Base-by-base conservation (phyloP, 2,113 vertebrate genomes). In the Pristiophorus japonicus region DNA sequence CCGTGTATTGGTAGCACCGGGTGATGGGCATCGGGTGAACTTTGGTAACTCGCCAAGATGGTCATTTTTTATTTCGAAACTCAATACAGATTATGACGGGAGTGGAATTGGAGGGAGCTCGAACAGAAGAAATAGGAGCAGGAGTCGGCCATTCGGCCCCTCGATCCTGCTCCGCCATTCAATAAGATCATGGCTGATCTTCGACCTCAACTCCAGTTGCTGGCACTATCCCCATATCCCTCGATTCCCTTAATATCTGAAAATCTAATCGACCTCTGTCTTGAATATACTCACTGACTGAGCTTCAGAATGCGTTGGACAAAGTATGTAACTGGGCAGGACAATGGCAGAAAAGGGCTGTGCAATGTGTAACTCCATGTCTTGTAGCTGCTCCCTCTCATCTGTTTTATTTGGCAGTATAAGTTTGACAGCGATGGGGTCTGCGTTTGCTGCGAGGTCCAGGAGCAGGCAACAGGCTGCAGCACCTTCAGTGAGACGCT, bases 391-490 rank as follows among this genome's bases (percentile, higher is more conserved):
- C 45, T 88, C 7, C 45, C 47, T 55, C 45, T 88, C 47, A 81
- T 81, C 18, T 93, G 95, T 95, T 96, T 96, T 95, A 18, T 55
- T 96, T 96, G 62, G 7, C 96, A 98, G 98, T 98, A 98, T 85
- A 98, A 98, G 97, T 98, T 99, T 14, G 98, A 99, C 98, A 98
- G 98, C 8, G 99, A 99, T 90, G 98, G 99, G 92, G 99, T 99
- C 96, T 99, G 99, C 95, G 98, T 99, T 67, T 99, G 99, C 98
- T 99, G 99, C 67, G 98, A 99, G 96, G 97, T 98, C 62, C 99
- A 98, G 96, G 98, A 98, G 96, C 98, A 98, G 96, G 98, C 98
- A 24, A 98, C 98, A 0, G 99, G 98, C 97, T 99, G 99, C 97
- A 99, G 98, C 97, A 99, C 98, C 97, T 97, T 99, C 70, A 99